phyloP scores from a whole-genome alignment of 2,113 vertebrate species.

The Platichthys stellatus region DNA sequence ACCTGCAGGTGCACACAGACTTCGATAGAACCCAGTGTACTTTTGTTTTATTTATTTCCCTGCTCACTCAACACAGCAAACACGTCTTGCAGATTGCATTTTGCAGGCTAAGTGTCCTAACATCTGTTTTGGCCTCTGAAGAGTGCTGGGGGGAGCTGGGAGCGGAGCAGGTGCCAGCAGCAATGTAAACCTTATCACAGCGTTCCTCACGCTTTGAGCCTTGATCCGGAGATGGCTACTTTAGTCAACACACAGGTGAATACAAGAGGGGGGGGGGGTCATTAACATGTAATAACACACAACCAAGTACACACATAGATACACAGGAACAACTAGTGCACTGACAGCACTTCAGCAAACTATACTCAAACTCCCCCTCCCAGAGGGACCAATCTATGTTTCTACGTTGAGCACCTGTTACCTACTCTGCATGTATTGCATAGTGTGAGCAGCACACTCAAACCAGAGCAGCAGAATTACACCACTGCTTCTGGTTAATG shows the following conservation, averaged over 20 bases:
- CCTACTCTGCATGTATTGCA: conserved; percentile 27
- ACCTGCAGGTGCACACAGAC: conserved; percentile 69
- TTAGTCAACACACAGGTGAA: conserved; percentile 50
- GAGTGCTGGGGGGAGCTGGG: conserved; percentile 47
- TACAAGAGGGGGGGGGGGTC: conserved; percentile 41
- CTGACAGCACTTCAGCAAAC: conserved; percentile 43
- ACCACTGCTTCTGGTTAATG: conserved; percentile 52
- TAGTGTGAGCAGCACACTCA: conserved; percentile 1
- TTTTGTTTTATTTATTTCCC: conserved; percentile 31
- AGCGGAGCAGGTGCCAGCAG: conserved; percentile 54
- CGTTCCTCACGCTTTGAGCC: conserved; percentile 36
- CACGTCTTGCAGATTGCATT: conserved; percentile 61
- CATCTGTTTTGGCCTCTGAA: conserved; percentile 65
- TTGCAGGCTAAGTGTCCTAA: conserved; percentile 65
- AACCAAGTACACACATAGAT: background rate
- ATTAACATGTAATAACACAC: conserved; percentile 72
- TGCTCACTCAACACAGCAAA: conserved; percentile 41
- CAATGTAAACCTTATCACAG: conserved; percentile 40
- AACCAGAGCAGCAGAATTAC: conserved; percentile 39
- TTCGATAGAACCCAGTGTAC: conserved; percentile 44
- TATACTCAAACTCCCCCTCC: conserved; percentile 45
- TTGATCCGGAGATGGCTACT: conserved; percentile 46
- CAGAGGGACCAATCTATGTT: conserved; percentile 71
- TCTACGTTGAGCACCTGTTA: conserved; percentile 72
- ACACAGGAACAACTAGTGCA: conserved; percentile 22